phyloP scores from a whole-genome alignment of 1,140 invertebrate species.

The Drosophila ohnishii region DNA sequence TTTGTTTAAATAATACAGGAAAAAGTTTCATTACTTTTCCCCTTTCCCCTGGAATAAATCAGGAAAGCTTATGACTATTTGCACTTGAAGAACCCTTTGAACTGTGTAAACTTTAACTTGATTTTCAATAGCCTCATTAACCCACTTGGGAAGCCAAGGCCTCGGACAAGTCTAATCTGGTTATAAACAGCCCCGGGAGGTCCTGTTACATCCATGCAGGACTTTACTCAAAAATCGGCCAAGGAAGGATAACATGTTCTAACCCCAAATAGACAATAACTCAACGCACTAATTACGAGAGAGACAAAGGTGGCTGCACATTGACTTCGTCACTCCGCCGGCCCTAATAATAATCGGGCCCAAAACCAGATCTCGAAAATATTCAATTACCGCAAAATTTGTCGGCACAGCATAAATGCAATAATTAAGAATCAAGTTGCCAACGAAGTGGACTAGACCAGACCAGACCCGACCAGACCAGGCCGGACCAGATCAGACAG shows the following conservation, averaged over 20 bases:
- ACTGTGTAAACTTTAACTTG: constrained; percentile 26
- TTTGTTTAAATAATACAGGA: constrained; percentile 2
- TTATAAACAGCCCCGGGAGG: constrained; percentile 39
- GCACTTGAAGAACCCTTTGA: constrained; percentile 14
- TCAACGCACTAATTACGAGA: constrained; percentile 73
- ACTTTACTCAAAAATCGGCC: constrained; percentile 32
- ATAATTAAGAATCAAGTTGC: constrained; percentile 80
- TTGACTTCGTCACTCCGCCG: constrained; percentile 63
- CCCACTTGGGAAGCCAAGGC: constrained; percentile 32
- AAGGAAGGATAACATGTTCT: constrained; percentile 61
- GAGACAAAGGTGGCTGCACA: constrained; percentile 71
- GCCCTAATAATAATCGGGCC: constrained; percentile 17
- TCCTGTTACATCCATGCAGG: constrained; percentile 17
- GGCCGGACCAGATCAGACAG: constrained; percentile 23
- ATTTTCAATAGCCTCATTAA: constrained; percentile 58
- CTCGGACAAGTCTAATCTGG: constrained; percentile 43
- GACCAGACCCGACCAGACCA: constrained; percentile 1
- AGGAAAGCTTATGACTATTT: constrained; percentile 1
- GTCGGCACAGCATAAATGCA: constrained; percentile 77
- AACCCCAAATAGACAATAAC: constrained; percentile 65
- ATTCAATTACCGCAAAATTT: constrained; percentile 81
- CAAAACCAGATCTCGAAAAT: constrained; percentile 59
- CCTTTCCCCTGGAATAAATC: not conserved
- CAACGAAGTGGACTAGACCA: constrained; percentile 50
- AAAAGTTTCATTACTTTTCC: no score